Evolutionary conservation across 2,797 vertebrate genomes (phyloP), one percentile per base, ranked within the genome.

Genomic region (Muraenolepis orangiensis): DNA sequence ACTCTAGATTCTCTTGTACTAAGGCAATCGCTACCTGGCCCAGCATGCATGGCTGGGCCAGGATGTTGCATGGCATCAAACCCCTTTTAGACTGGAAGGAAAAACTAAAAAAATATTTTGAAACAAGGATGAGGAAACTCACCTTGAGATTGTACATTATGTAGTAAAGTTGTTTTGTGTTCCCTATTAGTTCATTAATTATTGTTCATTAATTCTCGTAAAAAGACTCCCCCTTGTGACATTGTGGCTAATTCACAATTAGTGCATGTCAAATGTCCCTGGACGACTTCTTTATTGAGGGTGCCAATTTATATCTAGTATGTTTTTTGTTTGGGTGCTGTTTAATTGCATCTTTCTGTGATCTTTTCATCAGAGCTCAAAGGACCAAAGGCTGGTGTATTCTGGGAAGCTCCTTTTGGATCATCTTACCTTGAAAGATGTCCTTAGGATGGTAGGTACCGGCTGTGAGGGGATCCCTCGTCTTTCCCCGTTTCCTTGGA

Each of bases 361-460:
- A 29, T 67, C 14, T 90, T 75, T 92, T n/a, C 78, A 26, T 79
- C 87, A 98, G 97, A 94, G 93, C 85, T 95, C 95, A 80, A 96
- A 97, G 94, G 96, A 98, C 93, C 97, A 98, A 91, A 95, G 96
- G 82, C 91, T 98, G 93, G 96, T 98, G 82, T 98, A 98, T 94
- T 98, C 96, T 85, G 97, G 97, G 85, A 96, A 95, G 91, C 94
- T 98, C 83, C 96, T 98, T 87, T 88, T 96, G 82, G 96, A 98
- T 90, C 95, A 97, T 85, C 93, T 97, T 78, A 95, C 95, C 78
- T 92, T 98, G 87, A 98, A 97, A 93, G 96, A 98, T 86, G 92
- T 98, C 86, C 95, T 98, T 87, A 95, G 96, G 94, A 98, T 96
- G 96, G 97, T 98, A 95, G 81, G 93, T 26, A 23, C 82, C 72